Evolutionary conservation across 2,888 invertebrate species (phyloP).

Genomic region (Andrena fulva): DNA sequence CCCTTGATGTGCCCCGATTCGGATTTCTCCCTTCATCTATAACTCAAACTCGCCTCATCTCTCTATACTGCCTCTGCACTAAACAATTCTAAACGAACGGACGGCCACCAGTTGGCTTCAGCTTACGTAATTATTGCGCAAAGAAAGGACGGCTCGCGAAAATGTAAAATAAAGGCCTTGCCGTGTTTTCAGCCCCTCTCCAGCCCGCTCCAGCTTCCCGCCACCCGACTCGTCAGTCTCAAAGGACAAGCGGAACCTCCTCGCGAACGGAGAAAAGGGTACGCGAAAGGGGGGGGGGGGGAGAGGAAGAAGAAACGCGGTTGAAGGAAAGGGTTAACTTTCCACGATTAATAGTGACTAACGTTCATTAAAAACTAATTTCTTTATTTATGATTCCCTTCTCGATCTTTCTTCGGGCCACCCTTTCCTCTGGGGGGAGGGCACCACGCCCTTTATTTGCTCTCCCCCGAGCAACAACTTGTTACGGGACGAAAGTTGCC

Average conservation of each 20-base stretch:
- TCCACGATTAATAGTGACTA: slow-evolving; percentile 79
- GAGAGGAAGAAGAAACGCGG: slow-evolving; percentile 17
- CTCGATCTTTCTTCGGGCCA: slow-evolving; percentile 65
- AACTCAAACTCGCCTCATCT: too few species aligned
- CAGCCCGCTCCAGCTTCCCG: slow-evolving; percentile 56
- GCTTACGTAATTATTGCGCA: slow-evolving; percentile 76
- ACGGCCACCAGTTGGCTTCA: slow-evolving; percentile 70
- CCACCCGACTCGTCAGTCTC: slow-evolving; percentile 71
- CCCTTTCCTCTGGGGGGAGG: slow-evolving; percentile 42
- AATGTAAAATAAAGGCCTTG: slow-evolving; percentile 75
- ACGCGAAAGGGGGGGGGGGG: background rate
- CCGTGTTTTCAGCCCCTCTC: slow-evolving; percentile 72
- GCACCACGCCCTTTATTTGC: slow-evolving; percentile 72
- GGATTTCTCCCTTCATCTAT: too few species aligned
- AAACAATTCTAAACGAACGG: slow-evolving; percentile 61
- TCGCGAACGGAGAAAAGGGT: slow-evolving; percentile 44
- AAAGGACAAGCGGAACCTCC: slow-evolving; percentile 71
- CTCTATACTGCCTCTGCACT: too few species aligned
- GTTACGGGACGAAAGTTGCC: slow-evolving; percentile 75
- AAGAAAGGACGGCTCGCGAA: slow-evolving; percentile 74
- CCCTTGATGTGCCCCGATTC: too few species aligned
- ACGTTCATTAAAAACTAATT: slow-evolving; percentile 80
- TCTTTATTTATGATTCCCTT: slow-evolving; percentile 77
- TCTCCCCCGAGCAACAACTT: slow-evolving; percentile 71
- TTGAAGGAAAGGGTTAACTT: slow-evolving; percentile 74